These are phyloP conservation scores for Nematostella vectensis DNA, from an alignment of 92 coral and sea anemone species.

Conservation along the genomic window DNA sequence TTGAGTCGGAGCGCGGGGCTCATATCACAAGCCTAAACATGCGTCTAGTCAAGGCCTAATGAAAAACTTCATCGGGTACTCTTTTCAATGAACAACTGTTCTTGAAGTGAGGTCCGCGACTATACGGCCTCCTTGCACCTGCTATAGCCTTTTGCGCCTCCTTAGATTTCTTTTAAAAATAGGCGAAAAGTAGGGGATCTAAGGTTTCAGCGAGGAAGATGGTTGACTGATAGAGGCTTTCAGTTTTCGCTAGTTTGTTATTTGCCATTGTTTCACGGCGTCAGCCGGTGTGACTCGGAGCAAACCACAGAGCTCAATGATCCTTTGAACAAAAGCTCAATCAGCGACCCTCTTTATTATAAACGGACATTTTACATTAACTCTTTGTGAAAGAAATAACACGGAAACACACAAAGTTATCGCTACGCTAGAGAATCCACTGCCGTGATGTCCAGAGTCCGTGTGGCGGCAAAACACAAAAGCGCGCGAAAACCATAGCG, in stretches of 20 bases:
- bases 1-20: too few relatives aligned
- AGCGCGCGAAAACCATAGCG: not conserved
- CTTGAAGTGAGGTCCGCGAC: too few relatives aligned
- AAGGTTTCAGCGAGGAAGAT: conserved; percentile 4
- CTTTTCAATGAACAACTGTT: too few relatives aligned
- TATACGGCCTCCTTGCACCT: too few relatives aligned
- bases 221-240: not conserved
- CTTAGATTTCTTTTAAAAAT: not conserved
- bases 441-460: not conserved
- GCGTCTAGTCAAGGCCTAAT: not conserved
- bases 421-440: not conserved
- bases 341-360: not conserved
- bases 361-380: not conserved
- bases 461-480: not conserved
- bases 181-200: not conserved
- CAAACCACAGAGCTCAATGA: conserved; percentile 1
- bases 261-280: not conserved
- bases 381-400: not conserved
- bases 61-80: too few relatives aligned
- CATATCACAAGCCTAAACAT: too few relatives aligned
- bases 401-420: not conserved
- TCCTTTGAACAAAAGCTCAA: not conserved
- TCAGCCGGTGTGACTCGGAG: not conserved
- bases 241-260: conserved; percentile 1
- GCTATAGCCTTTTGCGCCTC: too few relatives aligned